Evolutionary conservation across 2,888 invertebrate genomes (phyloP).

Genomic region (Apoda limacodes): DNA sequence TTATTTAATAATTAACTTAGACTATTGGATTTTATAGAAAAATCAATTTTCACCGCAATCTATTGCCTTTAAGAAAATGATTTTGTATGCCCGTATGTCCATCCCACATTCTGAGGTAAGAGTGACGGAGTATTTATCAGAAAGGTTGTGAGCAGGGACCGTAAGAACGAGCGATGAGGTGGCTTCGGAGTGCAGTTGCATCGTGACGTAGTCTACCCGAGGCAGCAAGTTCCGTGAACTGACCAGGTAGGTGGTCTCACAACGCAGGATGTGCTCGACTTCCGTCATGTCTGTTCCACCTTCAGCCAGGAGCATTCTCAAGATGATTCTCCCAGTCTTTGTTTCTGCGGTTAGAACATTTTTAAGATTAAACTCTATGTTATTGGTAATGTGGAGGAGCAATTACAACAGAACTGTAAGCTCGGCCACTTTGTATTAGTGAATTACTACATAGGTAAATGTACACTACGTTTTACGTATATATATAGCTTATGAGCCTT

Average conservation of each 20-base stretch:
- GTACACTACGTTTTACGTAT: too few relatives aligned
- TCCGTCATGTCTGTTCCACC: conserved; percentile 48
- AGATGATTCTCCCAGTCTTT: conserved; percentile 43
- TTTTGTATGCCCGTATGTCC: conserved; percentile 54
- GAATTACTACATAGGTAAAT: too few relatives aligned
- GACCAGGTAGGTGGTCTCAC: conserved; percentile 34
- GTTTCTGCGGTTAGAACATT: conserved; percentile 28
- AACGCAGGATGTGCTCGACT: conserved; percentile 42
- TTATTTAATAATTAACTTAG: too few relatives aligned
- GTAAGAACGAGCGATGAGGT: conserved; percentile 39
- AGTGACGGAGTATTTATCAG: conserved; percentile 44
- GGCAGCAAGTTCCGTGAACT: conserved; percentile 36
- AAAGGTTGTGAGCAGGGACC: conserved; percentile 31
- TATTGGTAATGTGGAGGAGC: too few relatives aligned
- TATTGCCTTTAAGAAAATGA: conserved; percentile 34
- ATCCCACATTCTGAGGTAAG: conserved; percentile 56
- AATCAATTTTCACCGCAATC: conserved; percentile 7
- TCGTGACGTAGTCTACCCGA: conserved; percentile 32
- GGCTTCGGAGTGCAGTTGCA: conserved; percentile 38
- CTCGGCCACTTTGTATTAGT: too few relatives aligned
- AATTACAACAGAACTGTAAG: too few relatives aligned
- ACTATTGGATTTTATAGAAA: too few relatives aligned
- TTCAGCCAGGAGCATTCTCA: conserved; percentile 46
- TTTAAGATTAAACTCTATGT: conserved; percentile 2
- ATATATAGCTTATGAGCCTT: too few relatives aligned